These are phyloP conservation scores for Marisa cornuarietis DNA, from an alignment of 1,140 invertebrate species.

Conservation along the genomic window DNA sequence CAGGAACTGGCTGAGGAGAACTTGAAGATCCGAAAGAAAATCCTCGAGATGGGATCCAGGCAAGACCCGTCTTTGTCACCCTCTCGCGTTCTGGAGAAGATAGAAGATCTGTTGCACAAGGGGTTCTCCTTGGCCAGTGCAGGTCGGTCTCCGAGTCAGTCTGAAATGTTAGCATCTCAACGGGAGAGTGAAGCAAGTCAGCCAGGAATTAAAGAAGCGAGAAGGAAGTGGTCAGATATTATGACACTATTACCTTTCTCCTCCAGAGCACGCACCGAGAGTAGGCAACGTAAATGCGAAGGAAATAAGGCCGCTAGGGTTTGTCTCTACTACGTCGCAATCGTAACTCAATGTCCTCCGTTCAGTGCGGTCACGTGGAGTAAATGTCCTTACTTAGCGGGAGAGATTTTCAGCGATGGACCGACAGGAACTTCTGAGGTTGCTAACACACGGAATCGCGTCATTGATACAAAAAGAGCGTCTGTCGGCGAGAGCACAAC, in stretches of 20 bases:
- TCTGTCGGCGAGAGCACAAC: background rate
- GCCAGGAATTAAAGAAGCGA: background rate
- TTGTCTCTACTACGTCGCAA: slow-evolving; percentile 17
- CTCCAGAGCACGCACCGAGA: background rate
- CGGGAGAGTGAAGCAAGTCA: background rate
- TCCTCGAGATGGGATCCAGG: slow-evolving; percentile 31
- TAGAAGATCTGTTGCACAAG: slow-evolving; percentile 31
- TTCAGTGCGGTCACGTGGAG: slow-evolving; percentile 23
- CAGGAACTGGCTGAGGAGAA: slow-evolving; percentile 51
- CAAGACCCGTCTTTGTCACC: slow-evolving; percentile 24
- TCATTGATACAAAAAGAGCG: background rate
- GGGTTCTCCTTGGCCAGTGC: background rate
- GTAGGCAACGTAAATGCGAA: slow-evolving; percentile 11
- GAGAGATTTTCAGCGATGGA: background rate
- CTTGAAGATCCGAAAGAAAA: slow-evolving; percentile 39
- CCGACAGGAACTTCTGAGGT: background rate
- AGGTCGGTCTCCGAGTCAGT: background rate
- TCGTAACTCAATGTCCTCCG: slow-evolving; percentile 28
- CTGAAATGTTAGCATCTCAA: background rate
- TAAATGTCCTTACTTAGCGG: background rate
- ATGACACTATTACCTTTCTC: background rate
- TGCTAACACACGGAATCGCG: background rate
- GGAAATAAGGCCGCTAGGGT: slow-evolving; percentile 8
- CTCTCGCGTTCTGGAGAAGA: slow-evolving; percentile 27
- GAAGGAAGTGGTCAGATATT: background rate